A percentile compares a stretch with the other conserved stretches of the same genome.
Conservation (phyloP, 2,888 invertebrate species). For the Helobdella robusta region DNA sequence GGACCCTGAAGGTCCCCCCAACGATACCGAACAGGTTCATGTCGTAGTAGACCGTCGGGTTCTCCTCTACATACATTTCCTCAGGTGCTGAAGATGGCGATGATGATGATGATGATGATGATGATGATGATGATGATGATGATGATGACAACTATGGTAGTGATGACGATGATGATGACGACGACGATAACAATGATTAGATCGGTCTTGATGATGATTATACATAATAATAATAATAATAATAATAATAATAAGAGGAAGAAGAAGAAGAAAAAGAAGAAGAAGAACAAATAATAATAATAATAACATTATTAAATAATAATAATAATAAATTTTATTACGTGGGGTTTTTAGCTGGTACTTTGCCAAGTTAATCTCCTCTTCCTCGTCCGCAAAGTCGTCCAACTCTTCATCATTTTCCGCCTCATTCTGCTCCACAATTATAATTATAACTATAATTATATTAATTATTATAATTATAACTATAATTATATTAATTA, state of each 20-base stretch:
- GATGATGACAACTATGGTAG: not conserved
- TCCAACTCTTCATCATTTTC: not conserved
- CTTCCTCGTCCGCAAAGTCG: constrained; percentile 8
- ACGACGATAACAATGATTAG: no score
- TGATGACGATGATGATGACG: constrained; percentile 5
- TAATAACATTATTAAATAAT: no score
- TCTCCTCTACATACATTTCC: not conserved
- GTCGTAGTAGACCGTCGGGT: not conserved
- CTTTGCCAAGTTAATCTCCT: constrained; percentile 6
- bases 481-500: not conserved
- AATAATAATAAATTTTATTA: not conserved
- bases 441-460: not conserved
- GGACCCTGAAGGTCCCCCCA: constrained; percentile 14
- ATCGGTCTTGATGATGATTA: not conserved
- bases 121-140: constrained; percentile 16
- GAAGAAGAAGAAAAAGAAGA: no score
- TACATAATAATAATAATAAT: no score
- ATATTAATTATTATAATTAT: not conserved
- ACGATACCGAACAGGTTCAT: not conserved
- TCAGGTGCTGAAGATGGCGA: constrained; percentile 6
- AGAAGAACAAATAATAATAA: not conserved
- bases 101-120: constrained; percentile 8
- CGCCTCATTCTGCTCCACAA: constrained; percentile 5
- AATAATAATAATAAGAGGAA: no score
- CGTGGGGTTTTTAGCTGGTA: constrained; percentile 14